Conservation (phyloP, 2,113 vertebrate species). For the Phalacrocorax brasilianus region DNA sequence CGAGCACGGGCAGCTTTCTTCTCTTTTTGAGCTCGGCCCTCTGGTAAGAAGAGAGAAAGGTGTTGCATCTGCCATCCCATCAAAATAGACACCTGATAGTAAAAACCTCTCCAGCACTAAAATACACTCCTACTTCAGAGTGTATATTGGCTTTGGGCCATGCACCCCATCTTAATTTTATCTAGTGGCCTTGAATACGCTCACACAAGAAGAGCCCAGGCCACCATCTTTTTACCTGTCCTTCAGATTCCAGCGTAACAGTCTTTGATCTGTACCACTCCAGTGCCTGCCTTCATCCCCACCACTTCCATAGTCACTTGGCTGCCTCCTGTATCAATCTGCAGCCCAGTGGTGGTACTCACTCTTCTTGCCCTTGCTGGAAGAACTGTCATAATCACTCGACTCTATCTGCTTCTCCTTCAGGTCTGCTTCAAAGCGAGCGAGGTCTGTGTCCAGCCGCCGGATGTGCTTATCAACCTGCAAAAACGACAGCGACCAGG, state of each 20-base stretch:
- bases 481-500: not conserved
- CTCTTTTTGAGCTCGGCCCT: constrained; percentile 89
- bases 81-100: not conserved
- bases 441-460: constrained; percentile 92
- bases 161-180: not conserved
- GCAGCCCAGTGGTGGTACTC: constrained; percentile 68
- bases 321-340: constrained; percentile 5
- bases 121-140: not conserved
- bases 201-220: constrained; percentile 14
- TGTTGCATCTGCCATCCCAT: not conserved
- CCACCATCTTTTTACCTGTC: constrained; percentile 47
- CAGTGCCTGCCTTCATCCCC: constrained; percentile 59
- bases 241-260: constrained; percentile 45
- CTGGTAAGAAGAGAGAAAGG: constrained; percentile 57
- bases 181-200: not conserved
- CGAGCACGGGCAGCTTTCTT: constrained; percentile 91
- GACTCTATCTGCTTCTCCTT: constrained; percentile 98
- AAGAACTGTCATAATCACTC: constrained; percentile 94
- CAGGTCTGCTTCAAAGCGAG: constrained; percentile 94
- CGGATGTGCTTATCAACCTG: constrained; percentile 98
- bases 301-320: constrained; percentile 31
- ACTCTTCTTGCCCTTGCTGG: constrained; percentile 98
- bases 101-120: not conserved
- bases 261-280: constrained; percentile 50
- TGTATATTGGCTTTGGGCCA: not conserved